Conservation (phyloP, 2,888 invertebrate genomes). For the Macrophya alboannulata region DNA sequence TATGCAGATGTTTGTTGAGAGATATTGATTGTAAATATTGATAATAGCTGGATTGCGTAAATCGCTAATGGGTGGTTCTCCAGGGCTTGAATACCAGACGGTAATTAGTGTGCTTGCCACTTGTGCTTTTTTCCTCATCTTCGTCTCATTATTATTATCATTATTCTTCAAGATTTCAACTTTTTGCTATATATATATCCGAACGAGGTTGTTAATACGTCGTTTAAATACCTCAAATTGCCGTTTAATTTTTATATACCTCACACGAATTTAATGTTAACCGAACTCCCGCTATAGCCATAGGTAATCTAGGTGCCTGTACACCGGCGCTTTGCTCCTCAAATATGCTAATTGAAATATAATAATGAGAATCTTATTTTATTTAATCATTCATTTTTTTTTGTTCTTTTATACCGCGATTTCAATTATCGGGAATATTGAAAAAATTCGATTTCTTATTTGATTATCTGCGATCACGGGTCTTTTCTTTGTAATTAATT, state of each 20-base stretch:
- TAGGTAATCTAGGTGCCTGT: background rate
- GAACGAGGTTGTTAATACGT: background rate
- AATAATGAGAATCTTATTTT: background rate
- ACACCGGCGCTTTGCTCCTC: background rate
- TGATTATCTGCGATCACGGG: no score
- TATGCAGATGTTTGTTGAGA: slow-evolving; percentile 24
- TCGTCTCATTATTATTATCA: background rate
- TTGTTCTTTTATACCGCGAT: background rate
- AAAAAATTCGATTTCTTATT: background rate
- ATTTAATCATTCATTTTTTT: no score
- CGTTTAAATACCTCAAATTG: slow-evolving; percentile 22
- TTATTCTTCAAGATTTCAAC: background rate
- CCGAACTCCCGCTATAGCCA: background rate
- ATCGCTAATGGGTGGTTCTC: slow-evolving; percentile 40
- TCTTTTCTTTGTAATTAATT: background rate
- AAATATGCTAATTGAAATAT: background rate
- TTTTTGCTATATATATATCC: background rate
- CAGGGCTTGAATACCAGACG: slow-evolving; percentile 26
- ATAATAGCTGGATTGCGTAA: slow-evolving; percentile 14
- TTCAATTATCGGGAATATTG: background rate
- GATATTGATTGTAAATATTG: slow-evolving; percentile 53
- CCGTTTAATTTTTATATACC: background rate
- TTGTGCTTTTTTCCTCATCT: background rate
- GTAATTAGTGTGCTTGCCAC: slow-evolving; percentile 39
- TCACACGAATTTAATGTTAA: background rate